Conservation (phyloP, 2,888 invertebrate species). For the Torymus texanus region DNA sequence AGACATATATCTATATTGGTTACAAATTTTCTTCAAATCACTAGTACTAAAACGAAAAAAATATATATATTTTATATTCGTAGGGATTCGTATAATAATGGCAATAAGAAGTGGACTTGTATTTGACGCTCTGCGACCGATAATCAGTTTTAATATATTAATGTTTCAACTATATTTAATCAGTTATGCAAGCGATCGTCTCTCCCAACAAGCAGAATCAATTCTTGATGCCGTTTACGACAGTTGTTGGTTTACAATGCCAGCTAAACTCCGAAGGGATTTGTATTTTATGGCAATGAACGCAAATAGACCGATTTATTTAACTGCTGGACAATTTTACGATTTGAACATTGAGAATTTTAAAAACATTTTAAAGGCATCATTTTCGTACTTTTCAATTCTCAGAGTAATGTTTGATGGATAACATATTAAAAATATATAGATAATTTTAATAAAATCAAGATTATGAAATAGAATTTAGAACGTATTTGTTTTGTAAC, state of each 20-base stretch:
- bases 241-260: conserved; percentile 62
- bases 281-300: conserved; percentile 63
- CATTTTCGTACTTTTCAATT: conserved; percentile 55
- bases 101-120: conserved; percentile 55
- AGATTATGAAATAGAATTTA: too few relatives aligned
- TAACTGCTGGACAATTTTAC: conserved; percentile 56
- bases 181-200: conserved; percentile 62
- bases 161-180: conserved; percentile 61
- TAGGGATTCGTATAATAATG: conserved; percentile 62
- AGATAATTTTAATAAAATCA: too few relatives aligned
- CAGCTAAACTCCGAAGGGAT: conserved; percentile 58
- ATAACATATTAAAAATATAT: not conserved
- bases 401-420: conserved; percentile 49
- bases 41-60: too few relatives aligned
- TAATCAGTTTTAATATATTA: conserved; percentile 57
- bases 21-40: too few relatives aligned
- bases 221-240: conserved; percentile 60
- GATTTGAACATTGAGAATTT: conserved; percentile 54
- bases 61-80: not conserved
- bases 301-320: conserved; percentile 52
- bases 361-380: conserved; percentile 53
- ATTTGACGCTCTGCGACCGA: conserved; percentile 55
- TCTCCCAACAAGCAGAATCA: conserved; percentile 60
- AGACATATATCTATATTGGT: too few relatives aligned
- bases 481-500: too few relatives aligned